Evolutionary conservation across 2,797 vertebrate species (phyloP).

Genomic region (Rhynchotus rufescens): DNA sequence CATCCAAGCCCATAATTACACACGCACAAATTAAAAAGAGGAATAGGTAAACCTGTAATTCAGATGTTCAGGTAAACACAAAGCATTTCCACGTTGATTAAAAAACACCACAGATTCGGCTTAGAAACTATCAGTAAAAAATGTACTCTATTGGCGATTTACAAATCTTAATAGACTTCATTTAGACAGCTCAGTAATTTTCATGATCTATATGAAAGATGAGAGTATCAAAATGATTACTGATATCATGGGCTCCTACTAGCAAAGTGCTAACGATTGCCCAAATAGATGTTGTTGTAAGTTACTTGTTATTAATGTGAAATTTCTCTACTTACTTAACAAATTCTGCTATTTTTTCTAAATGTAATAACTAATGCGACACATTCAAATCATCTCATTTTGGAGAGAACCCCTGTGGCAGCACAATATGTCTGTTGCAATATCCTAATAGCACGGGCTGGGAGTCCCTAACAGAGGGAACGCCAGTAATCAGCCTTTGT

Average conservation of each 20-base stretch:
- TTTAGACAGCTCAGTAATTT: background rate
- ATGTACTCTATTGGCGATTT: background rate
- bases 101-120: slow-evolving; percentile 1
- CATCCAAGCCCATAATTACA: background rate
- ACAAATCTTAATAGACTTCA: slow-evolving; percentile 17
- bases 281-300: background rate
- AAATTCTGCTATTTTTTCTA: background rate
- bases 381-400: slow-evolving; percentile 62
- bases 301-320: background rate
- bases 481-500: slow-evolving; percentile 74
- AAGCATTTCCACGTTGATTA: background rate
- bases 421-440: slow-evolving; percentile 61
- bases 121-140: slow-evolving; percentile 6
- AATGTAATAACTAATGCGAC: slow-evolving; percentile 50
- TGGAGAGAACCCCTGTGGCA: slow-evolving; percentile 48
- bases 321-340: background rate
- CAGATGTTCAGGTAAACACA: slow-evolving; percentile 19
- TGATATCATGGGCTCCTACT: background rate
- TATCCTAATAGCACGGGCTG: slow-evolving; percentile 57
- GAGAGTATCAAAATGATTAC: background rate
- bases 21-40: background rate
- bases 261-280: background rate
- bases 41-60: background rate
- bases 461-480: slow-evolving; percentile 69
- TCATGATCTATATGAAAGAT: background rate